Percentiles rank a stretch among this genome's conserved stretches.
phyloP scores from a whole-genome alignment of 2,113 vertebrate species.

The Regulus satrapa region DNA sequence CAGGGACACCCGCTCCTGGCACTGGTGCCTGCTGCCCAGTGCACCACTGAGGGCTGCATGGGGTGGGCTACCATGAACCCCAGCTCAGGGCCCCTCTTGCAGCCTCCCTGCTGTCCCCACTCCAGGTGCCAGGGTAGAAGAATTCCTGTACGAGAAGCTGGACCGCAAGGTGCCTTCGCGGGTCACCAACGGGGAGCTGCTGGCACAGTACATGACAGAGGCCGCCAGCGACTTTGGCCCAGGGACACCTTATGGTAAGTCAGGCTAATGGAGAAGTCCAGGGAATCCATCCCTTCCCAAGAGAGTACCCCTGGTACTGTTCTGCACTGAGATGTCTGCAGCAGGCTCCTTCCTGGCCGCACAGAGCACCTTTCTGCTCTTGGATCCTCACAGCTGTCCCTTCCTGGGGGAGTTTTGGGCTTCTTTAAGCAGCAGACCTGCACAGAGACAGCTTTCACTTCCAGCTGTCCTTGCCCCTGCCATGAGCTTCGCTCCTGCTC shows the following conservation, averaged over 20 bases:
- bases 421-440: not conserved
- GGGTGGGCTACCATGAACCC: not conserved
- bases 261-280: not conserved
- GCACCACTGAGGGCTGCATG: not conserved
- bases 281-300: not conserved
- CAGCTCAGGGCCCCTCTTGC: not conserved
- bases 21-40: not conserved
- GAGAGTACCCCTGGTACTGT: not conserved
- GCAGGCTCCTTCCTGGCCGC: not conserved
- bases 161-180: slow-evolving; percentile 90
- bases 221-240: slow-evolving; percentile 87
- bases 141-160: slow-evolving; percentile 94
- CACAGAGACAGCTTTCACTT: not conserved
- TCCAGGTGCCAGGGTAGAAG: slow-evolving; percentile 88
- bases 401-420: not conserved
- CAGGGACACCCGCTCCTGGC: not conserved
- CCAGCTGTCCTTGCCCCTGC: not conserved
- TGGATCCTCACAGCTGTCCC: not conserved
- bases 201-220: slow-evolving; percentile 91
- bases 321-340: not conserved
- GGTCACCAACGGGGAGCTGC: slow-evolving; percentile 86
- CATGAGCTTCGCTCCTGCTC: not conserved
- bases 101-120: not conserved
- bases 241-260: slow-evolving; percentile 86
- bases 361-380: not conserved